Conservation (phyloP, 2,797 vertebrate species). For the Platyrinchus mystaceus region DNA sequence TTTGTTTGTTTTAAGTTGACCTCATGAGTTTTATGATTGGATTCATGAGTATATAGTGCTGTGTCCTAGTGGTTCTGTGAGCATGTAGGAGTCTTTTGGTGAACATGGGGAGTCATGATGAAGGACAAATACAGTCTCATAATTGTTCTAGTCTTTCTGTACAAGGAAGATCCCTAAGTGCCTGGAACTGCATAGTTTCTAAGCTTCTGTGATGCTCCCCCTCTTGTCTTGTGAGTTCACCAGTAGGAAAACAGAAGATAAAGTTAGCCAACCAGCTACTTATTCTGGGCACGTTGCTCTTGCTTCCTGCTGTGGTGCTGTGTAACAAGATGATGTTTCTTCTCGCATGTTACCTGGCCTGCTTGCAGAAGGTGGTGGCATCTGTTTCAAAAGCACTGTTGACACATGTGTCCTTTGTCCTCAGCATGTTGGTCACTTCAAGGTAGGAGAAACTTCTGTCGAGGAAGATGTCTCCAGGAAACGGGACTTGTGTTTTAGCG, state of each 20-base stretch:
- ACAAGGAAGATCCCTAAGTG: background rate
- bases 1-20: background rate
- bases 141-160: background rate
- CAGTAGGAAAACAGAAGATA: background rate
- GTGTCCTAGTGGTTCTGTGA: background rate
- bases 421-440: background rate
- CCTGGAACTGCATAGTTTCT: background rate
- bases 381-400: background rate
- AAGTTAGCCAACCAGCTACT: accelerated
- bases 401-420: background rate
- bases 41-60: background rate
- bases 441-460: background rate
- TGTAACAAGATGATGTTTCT: background rate
- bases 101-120: background rate
- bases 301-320: background rate
- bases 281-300: background rate
- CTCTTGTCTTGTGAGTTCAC: background rate
- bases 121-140: background rate
- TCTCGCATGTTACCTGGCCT: background rate
- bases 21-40: background rate
- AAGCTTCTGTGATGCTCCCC: background rate
- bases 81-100: background rate
- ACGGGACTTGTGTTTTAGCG: background rate
- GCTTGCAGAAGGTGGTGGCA: background rate
- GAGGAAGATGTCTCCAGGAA: background rate